Base-by-base conservation (phyloP, 2,797 vertebrate species). In the Scomberomorus guttatus region DNA sequence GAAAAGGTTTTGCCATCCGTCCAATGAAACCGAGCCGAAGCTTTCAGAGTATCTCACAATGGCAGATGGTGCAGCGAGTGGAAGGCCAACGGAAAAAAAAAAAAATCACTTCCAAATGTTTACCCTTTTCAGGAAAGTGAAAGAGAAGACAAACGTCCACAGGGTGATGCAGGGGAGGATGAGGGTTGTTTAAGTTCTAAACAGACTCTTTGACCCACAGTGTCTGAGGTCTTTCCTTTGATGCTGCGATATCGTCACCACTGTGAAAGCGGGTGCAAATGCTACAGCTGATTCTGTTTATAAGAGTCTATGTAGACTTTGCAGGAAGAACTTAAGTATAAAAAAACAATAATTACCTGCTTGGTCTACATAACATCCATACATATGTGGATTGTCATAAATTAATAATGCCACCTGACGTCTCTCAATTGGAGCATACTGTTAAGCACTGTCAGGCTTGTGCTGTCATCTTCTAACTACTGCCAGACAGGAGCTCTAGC, bases 101-200 rank as follows among this genome's bases (percentile, higher is more conserved):
- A n/a, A n/a, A 92, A 89, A 92, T 86, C 75, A 78, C 83, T 92
- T 86, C 85, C 87, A 90, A 92, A 93, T 93, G 90, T 93, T 91
- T 87, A 89, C 65, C 66, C 71, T 85, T 81, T 69, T 77, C 64
- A 72, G 85, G 60, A 66, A 80, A 89, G 88, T 76, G 65, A 82
- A 84, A 85, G 75, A 73, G 72, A 79, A 87, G 85, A 91, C 81
- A 80, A 84, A 83, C 3, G 54, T 72, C 72, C 64, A 60, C 5
- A 15, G 72, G 74, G 64, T 32, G 80, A 87, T 76, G 79, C 72
- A 79, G 54, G 67, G 73, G 54, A 77, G 65, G 25, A 70, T 32
- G 67, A 67, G 60, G 75, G 79, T 51, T 81, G 81, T 83, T 83
- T 83, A 55, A 72, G 60, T 61, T 79, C 77, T 81, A 77, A 84